Base-by-base conservation (phyloP, 2,113 vertebrate species). In the Nannospalax galili region DNA sequence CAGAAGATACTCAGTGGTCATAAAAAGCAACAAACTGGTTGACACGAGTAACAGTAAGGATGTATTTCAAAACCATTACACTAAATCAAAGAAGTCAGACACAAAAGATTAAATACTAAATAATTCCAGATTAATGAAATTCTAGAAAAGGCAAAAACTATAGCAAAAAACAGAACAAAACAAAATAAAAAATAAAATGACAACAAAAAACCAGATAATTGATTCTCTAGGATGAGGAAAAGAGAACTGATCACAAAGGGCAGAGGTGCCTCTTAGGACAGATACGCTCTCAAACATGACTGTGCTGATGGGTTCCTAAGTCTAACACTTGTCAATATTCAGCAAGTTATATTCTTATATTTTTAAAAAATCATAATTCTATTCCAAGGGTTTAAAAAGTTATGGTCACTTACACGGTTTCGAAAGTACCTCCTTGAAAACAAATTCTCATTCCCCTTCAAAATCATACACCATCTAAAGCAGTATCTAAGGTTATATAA, bases 11-110 rank as follows among this genome's bases (percentile, higher is more conserved):
- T 52, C 6, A 52, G 11, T 52, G 48, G 48, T 52, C 32, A 40
- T 52, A 17, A 88, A 72, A 84, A 72, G 16, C 40, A 40, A 93
- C 26, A 74, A 67, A 93, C 37, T 85, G 30, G 14, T 74, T 8
- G 15, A 62, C 60, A 62, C 15, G 15, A 14, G 20, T 62, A 81
- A n/a, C n/a, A n/a, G n/a, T n/a, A n/a, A n/a, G 24, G 56, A 89
- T 91, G 42, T 79, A 88, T 92, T 72, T 94, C 64, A 77, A 84
- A 91, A 94, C n/a, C n/a, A 77, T 37, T n/a, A n/a, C n/a, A 11
- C 48, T 52, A 52, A 52, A 52, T 52, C 6, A 91, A 91, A 88
- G 28, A 87, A 62, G 24, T 26, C 35, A 56, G 37, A 74, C 6
- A 42, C n/a, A 74, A 74, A 74, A 42, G 72, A 74, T 20, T 74